Evolutionary conservation across 2,113 vertebrate species (phyloP).

Genomic region (Chascanopsetta lugubris): DNA sequence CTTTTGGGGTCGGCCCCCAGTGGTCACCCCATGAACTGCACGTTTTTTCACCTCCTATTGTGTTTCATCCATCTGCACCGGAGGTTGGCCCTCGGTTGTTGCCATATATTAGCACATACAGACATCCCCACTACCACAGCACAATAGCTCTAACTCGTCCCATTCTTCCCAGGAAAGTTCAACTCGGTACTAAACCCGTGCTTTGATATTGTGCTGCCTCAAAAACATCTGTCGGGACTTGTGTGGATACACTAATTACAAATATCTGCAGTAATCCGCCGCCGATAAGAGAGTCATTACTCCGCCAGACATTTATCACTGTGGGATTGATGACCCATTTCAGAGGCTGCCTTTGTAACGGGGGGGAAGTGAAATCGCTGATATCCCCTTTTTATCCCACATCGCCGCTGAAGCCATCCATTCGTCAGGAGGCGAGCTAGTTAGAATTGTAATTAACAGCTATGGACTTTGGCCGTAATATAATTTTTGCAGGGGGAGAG

Average conservation of each 20-base stretch:
- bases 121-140: conserved; percentile 32
- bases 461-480: conserved; percentile 80
- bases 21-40: too few species aligned
- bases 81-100: too few species aligned
- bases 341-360: conserved; percentile 77
- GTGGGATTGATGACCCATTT: conserved; percentile 84
- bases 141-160: conserved; percentile 65
- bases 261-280: conserved; percentile 81
- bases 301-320: conserved; percentile 83
- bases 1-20: too few species aligned
- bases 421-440: conserved; percentile 79
- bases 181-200: conserved; percentile 69
- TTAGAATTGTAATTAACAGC: conserved; percentile 83
- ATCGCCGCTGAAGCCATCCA: conserved; percentile 77
- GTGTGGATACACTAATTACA: conserved; percentile 83
- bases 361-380: conserved; percentile 74
- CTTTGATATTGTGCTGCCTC: conserved; percentile 73
- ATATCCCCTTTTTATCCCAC: conserved; percentile 78
- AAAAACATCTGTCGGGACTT: conserved; percentile 79
- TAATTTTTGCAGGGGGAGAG: conserved; percentile 80
- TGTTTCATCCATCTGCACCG: too few species aligned
- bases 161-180: conserved; percentile 77
- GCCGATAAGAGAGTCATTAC: conserved; percentile 84
- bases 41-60: too few species aligned
- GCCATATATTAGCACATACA: conserved; percentile 23